Base-by-base conservation (phyloP, 1,140 invertebrate genomes). In the Atta colombica region DNA sequence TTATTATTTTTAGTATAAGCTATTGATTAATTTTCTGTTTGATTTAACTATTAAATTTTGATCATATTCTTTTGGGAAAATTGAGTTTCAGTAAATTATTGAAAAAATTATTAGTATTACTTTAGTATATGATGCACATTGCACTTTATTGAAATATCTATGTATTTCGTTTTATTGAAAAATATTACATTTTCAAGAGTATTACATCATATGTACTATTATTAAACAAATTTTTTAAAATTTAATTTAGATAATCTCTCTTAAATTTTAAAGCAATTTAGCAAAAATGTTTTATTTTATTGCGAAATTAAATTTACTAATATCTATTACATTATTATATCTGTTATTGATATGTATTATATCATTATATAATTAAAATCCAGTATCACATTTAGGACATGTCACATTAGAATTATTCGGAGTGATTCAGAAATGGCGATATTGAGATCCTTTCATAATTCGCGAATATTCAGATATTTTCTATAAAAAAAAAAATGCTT, bases 141-240 rank as follows among this genome's bases (percentile, higher is more conserved):
- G 31, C n/a, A 63, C 35, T 63, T 77, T 39, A 77, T 75, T 35
- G 28, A 5, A 75, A 60, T 58, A 75, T 60, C n/a, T 75, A 18
- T 21, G 14, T 3, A 39, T 77, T 77, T 31, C 5, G 8, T 60
- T 60, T 55, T 60, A 51, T 60, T n/a, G n/a, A 77, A 12, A 31
- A 77, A 60, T 25, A 39, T 58, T 60, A 16, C n/a, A n/a, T 58
- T 21, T 58, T 77, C 1, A 21, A 55, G 18, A 72, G 31, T 35
- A 66, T 35, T 0, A 31, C 21, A 45, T 68, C 10, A 25, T 16
- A 39, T 25, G 2, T 45, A 63, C 1, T 21, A 63, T 77, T 77
- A 77, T 35, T 35, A 55, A 74, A 60, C 10, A 63, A 61, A 77
- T 63, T 45, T 39, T 16, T 77, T 21, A 66, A 66, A 49, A 66